These are phyloP conservation scores for Melanotaenia parkinsoni DNA, from an alignment of 2,797 vertebrate species.

Conservation along the genomic window DNA sequence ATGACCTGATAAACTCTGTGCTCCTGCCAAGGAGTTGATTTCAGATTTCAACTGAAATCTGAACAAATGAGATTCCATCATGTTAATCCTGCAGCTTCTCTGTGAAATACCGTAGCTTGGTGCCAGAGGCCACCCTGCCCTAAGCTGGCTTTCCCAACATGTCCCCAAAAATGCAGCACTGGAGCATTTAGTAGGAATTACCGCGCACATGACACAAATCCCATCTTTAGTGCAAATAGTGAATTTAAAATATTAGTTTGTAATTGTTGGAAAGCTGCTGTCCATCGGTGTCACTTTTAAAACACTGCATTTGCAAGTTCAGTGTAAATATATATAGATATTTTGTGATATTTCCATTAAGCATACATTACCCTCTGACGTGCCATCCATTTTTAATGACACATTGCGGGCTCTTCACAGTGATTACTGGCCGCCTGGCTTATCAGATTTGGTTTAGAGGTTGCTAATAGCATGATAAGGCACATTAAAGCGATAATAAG, in stretches of 20 bases:
- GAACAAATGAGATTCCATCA: slow-evolving; percentile 59
- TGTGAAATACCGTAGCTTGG: slow-evolving; percentile 22
- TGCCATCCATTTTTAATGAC: slow-evolving; percentile 66
- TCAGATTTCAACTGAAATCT: slow-evolving; percentile 38
- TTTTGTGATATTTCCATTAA: slow-evolving; percentile 22
- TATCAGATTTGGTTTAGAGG: slow-evolving; percentile 73
- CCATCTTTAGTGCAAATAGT: slow-evolving; percentile 33
- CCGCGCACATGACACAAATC: slow-evolving; percentile 64
- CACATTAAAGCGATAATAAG: slow-evolving; percentile 74
- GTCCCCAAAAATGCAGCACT: slow-evolving; percentile 39
- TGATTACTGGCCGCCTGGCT: slow-evolving; percentile 65
- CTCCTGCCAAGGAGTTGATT: slow-evolving; percentile 76
- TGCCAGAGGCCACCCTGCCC: slow-evolving; percentile 25
- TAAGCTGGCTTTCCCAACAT: slow-evolving; percentile 66
- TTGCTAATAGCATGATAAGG: slow-evolving; percentile 71
- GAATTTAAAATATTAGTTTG: slow-evolving; percentile 18
- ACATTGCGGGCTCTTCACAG: slow-evolving; percentile 55
- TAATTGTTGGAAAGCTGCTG: background rate
- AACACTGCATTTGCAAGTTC: slow-evolving; percentile 10
- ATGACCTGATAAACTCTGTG: slow-evolving; percentile 57
- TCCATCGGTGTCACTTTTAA: slow-evolving; percentile 10
- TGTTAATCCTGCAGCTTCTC: slow-evolving; percentile 72
- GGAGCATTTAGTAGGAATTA: slow-evolving; percentile 67
- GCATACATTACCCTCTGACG: slow-evolving; percentile 28
- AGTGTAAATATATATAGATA: slow-evolving; percentile 4